Base-by-base conservation (phyloP, 2,113 vertebrate species). In the Castor canadensis region DNA sequence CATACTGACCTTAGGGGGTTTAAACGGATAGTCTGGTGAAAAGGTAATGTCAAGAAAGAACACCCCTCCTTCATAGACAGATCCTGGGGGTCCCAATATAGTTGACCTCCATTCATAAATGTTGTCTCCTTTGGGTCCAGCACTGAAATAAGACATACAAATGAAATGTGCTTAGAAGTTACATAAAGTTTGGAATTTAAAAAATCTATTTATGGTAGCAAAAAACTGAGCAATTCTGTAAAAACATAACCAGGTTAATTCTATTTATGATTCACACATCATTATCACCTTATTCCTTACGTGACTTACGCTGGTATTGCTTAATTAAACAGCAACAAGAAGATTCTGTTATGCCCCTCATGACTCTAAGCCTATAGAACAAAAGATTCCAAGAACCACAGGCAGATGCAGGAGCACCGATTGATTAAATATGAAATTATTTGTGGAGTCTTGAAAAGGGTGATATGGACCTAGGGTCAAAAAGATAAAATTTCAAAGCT, bases 101-200 rank as follows among this genome's bases (percentile, higher is more conserved):
- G 99, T 99, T 93, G 99, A 99, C 98, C 99, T 99, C 99, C 99
- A 99, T 98, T 99, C 99, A 97, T 99, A 99, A 98, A 99, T 99
- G 98, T 99, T 99, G 98, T 99, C 99, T 98, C 99, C 99, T 99
- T 99, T 99, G 96, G 99, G 99, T 97, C 99, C 99, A 94, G 99
- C 99, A 97, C 99, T 99, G 98, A 95, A 99, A 98, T 15, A 98
- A 97, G 98, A 98, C 98, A 98, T 90, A 98, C 96, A 98, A 98
- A 97, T 52, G 92, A 54, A 97, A 97, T 90, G 93, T 96, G 96
- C 95, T 97, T 96, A 97, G 92, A 97, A 96, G 97, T 92, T 69
- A 97, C 35, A 95, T 40, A 93, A 80, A 97, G 66, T 85, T 89
- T 97, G 67, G 40, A 92, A 94, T 49, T 95, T 10, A 87, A 84